Conservation (phyloP, 2,113 vertebrate species). For the Trematocara marginatum region DNA sequence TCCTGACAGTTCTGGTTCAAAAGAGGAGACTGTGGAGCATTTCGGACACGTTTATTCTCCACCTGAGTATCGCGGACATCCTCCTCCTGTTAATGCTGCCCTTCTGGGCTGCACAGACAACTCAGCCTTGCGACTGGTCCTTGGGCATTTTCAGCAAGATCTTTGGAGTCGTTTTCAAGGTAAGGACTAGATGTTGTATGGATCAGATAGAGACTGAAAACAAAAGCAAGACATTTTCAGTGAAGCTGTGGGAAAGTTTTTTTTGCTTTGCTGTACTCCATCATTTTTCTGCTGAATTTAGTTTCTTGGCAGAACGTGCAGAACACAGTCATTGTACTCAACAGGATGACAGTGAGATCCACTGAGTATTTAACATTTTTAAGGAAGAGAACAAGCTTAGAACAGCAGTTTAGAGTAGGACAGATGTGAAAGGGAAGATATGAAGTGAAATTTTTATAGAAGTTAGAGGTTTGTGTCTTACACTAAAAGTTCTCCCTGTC, state of each 20-base stretch:
- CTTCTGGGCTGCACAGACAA: constrained; percentile 71
- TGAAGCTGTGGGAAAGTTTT: too few relatives aligned
- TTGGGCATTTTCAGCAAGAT: constrained; percentile 70
- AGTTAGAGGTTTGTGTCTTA: background rate
- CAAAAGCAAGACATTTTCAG: too few relatives aligned
- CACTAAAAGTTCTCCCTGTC: background rate
- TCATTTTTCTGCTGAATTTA: too few relatives aligned
- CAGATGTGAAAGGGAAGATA: background rate
- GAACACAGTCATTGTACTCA: rapidly evolving
- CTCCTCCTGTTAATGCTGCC: constrained; percentile 76
- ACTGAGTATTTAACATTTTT: background rate
- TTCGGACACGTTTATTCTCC: constrained; percentile 77
- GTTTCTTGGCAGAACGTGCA: too few relatives aligned
- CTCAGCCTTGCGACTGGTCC: constrained; percentile 41
- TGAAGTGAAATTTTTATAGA: background rate
- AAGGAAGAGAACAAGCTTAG: background rate
- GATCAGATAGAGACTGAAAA: background rate
- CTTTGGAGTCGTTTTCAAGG: constrained; percentile 71
- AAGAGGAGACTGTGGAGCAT: constrained; percentile 58
- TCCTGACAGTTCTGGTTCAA: constrained; percentile 65
- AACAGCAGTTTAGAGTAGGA: background rate
- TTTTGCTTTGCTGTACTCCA: too few relatives aligned
- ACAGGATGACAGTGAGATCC: background rate
- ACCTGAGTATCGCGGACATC: constrained; percentile 69
- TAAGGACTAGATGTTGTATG: background rate